Conservation (phyloP, 92 coral and sea anemone species). For the Anthopleura xanthogrammica region DNA sequence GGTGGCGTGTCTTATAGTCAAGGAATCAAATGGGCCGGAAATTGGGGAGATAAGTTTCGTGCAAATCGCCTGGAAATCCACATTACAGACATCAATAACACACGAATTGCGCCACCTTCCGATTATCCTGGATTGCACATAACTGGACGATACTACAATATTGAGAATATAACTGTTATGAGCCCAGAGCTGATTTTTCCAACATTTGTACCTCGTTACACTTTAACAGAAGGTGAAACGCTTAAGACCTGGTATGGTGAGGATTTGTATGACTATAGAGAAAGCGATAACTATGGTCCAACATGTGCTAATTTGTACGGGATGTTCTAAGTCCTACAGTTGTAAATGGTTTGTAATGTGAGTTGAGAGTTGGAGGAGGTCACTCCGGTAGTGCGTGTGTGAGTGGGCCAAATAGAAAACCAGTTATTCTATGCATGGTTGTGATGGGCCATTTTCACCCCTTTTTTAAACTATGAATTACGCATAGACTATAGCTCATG, state of each 20-base stretch:
- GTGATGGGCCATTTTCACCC: no score
- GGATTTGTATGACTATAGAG: neutral
- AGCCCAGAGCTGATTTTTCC: neutral
- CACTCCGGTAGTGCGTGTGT: no score
- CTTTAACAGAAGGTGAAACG: neutral
- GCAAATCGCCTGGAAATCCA: neutral
- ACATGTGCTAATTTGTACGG: no score
- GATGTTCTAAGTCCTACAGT: no score
- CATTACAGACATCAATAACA: neutral
- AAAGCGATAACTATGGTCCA: neutral
- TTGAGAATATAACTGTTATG: neutral
- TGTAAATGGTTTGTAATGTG: no score
- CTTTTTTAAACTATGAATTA: no score
- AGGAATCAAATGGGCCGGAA: neutral
- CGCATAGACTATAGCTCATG: no score
- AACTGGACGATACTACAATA: neutral
- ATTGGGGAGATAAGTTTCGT: neutral
- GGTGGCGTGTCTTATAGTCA: conserved; percentile 17
- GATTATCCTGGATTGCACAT: neutral
- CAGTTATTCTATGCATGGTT: no score
- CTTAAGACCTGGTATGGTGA: conserved; percentile 17
- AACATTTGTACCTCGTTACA: neutral
- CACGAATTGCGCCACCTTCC: conserved; percentile 5
- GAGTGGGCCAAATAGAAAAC: no score
- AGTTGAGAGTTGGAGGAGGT: no score